Percentiles rank a stretch among this genome's conserved stretches.
Conservation (phyloP, 2,888 invertebrate species). For the Elgonia sp. region DNA sequence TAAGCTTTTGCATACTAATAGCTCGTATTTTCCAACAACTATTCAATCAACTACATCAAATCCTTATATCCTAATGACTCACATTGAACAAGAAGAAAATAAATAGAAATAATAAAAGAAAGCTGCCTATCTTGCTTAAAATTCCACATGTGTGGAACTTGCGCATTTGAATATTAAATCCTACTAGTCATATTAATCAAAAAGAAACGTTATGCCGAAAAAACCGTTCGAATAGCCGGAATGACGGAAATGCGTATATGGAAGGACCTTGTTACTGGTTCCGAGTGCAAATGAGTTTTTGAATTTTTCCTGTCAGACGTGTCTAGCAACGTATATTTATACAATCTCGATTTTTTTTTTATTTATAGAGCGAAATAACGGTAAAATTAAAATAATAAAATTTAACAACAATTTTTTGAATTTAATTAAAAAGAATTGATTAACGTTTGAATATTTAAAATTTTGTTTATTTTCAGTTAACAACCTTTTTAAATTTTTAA, state of each 20-base stretch:
- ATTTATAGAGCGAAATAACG: background rate
- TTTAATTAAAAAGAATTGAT: too few species aligned
- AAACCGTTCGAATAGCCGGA: conserved; percentile 66
- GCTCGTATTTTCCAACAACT: background rate
- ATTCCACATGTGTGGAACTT: background rate
- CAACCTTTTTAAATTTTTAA: too few species aligned
- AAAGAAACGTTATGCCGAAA: conserved; percentile 76
- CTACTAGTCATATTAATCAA: conserved; percentile 72
- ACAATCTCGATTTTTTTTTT: background rate
- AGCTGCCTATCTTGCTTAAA: background rate
- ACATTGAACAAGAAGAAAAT: background rate
- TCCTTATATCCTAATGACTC: background rate
- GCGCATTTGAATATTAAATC: conserved; percentile 24
- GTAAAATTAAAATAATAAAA: too few species aligned
- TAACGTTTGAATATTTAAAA: too few species aligned
- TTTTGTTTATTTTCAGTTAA: too few species aligned
- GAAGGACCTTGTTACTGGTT: conserved; percentile 67
- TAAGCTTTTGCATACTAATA: conserved; percentile 14
- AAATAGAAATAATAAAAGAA: too few species aligned
- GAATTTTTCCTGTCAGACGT: conserved; percentile 39
- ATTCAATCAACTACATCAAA: background rate
- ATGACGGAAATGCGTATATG: conserved; percentile 81
- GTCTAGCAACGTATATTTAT: background rate
- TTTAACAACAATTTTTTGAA: too few species aligned
- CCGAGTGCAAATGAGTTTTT: conserved; percentile 77